Percentiles rank a stretch among this genome's conserved stretches.
These are phyloP conservation scores for Crypturellus undulatus DNA, from an alignment of 2,113 vertebrate genomes.

Conservation along the genomic window DNA sequence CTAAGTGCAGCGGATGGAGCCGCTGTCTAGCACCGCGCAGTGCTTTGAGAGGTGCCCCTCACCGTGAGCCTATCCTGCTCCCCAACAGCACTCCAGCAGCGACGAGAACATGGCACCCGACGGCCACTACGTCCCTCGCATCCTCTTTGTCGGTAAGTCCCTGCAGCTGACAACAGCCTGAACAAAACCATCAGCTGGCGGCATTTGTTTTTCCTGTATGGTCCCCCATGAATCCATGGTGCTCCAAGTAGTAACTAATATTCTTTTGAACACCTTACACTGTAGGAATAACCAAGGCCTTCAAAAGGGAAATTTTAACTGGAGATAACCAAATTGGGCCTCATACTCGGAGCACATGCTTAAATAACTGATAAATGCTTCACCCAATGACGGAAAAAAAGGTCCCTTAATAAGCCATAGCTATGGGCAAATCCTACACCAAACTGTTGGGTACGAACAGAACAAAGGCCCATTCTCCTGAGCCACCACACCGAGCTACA, in stretches of 20 bases:
- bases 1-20: neutral
- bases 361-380: neutral
- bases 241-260: neutral
- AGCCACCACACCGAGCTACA: accelerated
- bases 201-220: neutral
- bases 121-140: slow-evolving; percentile 79
- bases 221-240: neutral
- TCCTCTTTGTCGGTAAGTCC: slow-evolving; percentile 82
- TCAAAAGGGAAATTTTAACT: neutral
- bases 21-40: neutral
- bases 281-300: neutral
- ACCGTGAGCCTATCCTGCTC: neutral
- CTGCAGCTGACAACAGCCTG: neutral
- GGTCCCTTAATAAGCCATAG: neutral
- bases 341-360: neutral
- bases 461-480: neutral
- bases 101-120: slow-evolving; percentile 78
- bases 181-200: neutral
- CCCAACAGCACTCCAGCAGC: slow-evolving; percentile 70
- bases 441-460: neutral
- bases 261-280: neutral
- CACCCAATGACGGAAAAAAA: neutral
- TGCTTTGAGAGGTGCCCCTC: neutral
- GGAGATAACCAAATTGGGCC: neutral
- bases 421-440: neutral